Conservation (phyloP, 1,140 invertebrate species). For the Formica exsecta region DNA sequence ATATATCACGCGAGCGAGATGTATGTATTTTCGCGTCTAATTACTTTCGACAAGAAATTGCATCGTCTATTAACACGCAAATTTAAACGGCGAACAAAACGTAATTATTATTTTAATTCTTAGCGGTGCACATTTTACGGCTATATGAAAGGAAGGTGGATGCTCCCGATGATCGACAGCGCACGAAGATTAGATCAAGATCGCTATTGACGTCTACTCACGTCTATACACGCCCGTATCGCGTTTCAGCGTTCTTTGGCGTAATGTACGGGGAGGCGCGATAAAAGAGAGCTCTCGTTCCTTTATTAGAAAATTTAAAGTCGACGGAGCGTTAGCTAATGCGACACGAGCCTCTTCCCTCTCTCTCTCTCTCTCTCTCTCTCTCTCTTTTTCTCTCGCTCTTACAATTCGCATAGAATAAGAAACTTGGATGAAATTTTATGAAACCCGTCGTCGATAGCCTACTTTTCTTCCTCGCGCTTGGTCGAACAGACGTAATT, state of each 20-base stretch:
- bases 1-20: not conserved
- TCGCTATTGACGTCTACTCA: slow-evolving; percentile 20
- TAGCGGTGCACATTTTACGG: not conserved
- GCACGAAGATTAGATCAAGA: slow-evolving; percentile 47
- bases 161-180: slow-evolving; percentile 20
- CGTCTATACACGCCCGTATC: not conserved
- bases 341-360: not conserved
- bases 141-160: slow-evolving; percentile 16
- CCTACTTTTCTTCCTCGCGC: slow-evolving; percentile 9
- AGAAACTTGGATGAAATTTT: slow-evolving; percentile 33
- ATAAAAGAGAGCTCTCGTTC: slow-evolving; percentile 9
- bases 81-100: not conserved
- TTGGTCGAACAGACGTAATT: slow-evolving; percentile 26
- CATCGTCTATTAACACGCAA: not conserved
- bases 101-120: no score
- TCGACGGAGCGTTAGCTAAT: slow-evolving; percentile 35
- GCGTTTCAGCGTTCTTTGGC: slow-evolving; percentile 17
- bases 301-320: slow-evolving; percentile 60
- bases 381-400: not conserved
- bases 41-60: not conserved
- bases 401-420: not conserved
- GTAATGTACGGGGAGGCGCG: slow-evolving; percentile 10
- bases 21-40: not conserved
- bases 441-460: slow-evolving; percentile 7
- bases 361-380: no score